Conservation (phyloP, 2,113 vertebrate species). For the Limnothrissa miodon region DNA sequence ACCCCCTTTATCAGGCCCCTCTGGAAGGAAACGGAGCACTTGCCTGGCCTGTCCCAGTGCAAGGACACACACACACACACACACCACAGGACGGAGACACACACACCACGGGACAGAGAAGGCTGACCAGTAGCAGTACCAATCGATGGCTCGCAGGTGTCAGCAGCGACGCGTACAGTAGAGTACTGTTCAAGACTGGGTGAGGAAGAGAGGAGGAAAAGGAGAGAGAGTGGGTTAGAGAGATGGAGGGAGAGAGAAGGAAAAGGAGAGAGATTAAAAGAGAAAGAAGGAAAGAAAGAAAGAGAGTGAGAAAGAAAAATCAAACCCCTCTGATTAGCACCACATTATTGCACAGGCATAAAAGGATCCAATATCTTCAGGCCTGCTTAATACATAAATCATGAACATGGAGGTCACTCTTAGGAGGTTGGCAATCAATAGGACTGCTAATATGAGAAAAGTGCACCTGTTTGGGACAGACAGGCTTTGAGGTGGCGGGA, state of each 20-base stretch:
- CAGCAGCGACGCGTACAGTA: constrained; percentile 19
- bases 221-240: constrained; percentile 1
- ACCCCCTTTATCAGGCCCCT: constrained; percentile 62
- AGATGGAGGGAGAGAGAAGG: neutral
- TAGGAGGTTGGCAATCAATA: constrained; percentile 66
- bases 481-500: constrained; percentile 26
- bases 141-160: constrained; percentile 48
- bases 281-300: constrained; percentile 36
- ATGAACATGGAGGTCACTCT: constrained; percentile 71
- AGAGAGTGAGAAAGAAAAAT: constrained; percentile 51
- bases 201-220: constrained; percentile 19
- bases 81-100: constrained; percentile 23
- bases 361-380: constrained; percentile 69
- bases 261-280: no score
- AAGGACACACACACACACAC: constrained; percentile 41
- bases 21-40: constrained; percentile 54
- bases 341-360: constrained; percentile 56
- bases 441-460: constrained; percentile 56
- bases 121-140: constrained; percentile 33
- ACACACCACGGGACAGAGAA: constrained; percentile 23
- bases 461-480: constrained; percentile 52
- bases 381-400: constrained; percentile 75
- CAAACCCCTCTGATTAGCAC: constrained; percentile 71
- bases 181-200: constrained; percentile 17
- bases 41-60: constrained; percentile 59